These are phyloP conservation scores for Huso huso DNA, from an alignment of 2,797 vertebrate genomes.

Conservation along the genomic window DNA sequence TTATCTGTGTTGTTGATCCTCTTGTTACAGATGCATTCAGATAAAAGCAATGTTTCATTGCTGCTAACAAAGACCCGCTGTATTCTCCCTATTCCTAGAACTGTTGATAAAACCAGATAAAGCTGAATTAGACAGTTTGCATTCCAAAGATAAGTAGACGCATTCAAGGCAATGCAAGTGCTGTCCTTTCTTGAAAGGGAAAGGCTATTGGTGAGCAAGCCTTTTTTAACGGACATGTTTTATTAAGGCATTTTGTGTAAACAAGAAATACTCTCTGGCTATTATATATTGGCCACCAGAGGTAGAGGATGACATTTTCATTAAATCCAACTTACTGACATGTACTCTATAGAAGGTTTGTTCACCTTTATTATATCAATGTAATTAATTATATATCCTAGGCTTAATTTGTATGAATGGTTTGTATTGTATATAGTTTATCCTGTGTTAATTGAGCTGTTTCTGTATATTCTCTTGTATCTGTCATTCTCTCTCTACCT, in stretches of 20 bases:
- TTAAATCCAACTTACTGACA: conserved; percentile 26
- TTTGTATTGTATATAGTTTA: conserved; percentile 99
- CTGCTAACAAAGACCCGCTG: background rate
- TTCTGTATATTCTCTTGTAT: conserved; percentile 90
- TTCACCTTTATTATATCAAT: conserved; percentile 87
- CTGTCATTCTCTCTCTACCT: conserved; percentile 51
- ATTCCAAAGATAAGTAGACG: conserved; percentile 41
- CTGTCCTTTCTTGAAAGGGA: conserved; percentile 41
- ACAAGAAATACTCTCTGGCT: conserved; percentile 23
- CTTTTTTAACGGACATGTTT: conserved; percentile 59
- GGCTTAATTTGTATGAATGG: conserved; percentile 97
- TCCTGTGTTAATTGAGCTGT: conserved; percentile 79
- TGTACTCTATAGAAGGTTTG: conserved; percentile 71
- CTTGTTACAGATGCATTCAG: conserved; percentile 11
- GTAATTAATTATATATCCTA: conserved; percentile 92
- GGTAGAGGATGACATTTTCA: conserved; percentile 10
- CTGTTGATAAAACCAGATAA: conserved; percentile 2
- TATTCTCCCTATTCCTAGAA: conserved; percentile 15
- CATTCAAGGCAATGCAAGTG: conserved; percentile 52
- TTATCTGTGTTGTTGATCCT: conserved; percentile 3
- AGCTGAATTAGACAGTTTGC: conserved; percentile 20
- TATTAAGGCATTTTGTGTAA: conserved; percentile 19
- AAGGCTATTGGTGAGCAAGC: conserved; percentile 26
- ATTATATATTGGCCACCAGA: conserved; percentile 30
- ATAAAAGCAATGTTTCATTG: background rate